Base-by-base conservation (phyloP, 2,113 vertebrate genomes). In the Suricata suricatta region DNA sequence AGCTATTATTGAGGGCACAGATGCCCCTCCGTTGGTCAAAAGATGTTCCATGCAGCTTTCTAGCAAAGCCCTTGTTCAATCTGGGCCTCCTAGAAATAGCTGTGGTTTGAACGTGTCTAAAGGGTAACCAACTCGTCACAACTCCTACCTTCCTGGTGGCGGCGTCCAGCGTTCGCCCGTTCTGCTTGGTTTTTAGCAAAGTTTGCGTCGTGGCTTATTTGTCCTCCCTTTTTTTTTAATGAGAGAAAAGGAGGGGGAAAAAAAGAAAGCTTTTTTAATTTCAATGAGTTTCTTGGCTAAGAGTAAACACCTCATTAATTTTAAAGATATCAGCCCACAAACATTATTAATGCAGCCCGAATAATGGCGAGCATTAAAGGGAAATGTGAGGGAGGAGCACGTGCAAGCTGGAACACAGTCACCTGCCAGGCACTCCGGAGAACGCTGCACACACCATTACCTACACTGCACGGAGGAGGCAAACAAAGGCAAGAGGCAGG, bases 231-330 rank as follows among this genome's bases (percentile, higher is more conserved):
- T 41, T 6, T 27, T 77, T 77, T 47, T 31, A 47, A 95, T 0
- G 4, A 95, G 71, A 60, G 71, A 94, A 88, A 79, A 13, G 76
- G 33, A 69, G 50, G 35, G 41, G 35, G 44, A 25, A 11, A 4
- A 35, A 57, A 84, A 95, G 82, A 82, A 81, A 93, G 71, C 60
- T 90, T 96, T 86, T 72, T 66, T 79, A 82, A 47, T 96, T 97
- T 97, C 94, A 90, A 85, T 96, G 97, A 98, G 97, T 97, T 98
- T 98, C 98, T 98, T 98, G 96, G 98, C 97, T 83, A 89, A 97
- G 98, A 98, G 98, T 98, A 98, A 98, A 98, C 98, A 98, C 97
- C 97, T 98, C 98, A 98, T 98, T 98, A 98, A 98, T 98, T 98
- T 98, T 98, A 98, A 98, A 98, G 98, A 97, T 98, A 98, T 97